phyloP scores from a whole-genome alignment of 2,888 invertebrate species.

The Sepioteuthis lessoniana region DNA sequence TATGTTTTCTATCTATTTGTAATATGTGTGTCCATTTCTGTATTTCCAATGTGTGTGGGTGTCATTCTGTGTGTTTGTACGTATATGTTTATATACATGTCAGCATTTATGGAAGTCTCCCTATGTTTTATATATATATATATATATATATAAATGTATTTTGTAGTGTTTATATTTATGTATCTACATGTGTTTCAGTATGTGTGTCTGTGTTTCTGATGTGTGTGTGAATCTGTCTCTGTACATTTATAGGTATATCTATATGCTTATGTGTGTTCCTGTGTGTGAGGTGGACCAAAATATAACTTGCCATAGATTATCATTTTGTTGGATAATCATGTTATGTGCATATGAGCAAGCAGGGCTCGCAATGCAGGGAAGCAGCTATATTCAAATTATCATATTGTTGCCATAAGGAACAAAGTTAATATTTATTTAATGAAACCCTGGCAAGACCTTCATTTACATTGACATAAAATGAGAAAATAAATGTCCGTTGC shows the following conservation, averaged over 20 bases:
- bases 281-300: neutral
- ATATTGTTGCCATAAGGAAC: slow-evolving; percentile 23
- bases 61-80: neutral
- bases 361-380: neutral
- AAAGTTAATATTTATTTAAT: slow-evolving; percentile 33
- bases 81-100: neutral
- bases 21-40: too few species aligned
- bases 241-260: neutral
- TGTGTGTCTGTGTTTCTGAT: neutral
- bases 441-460: slow-evolving; percentile 33
- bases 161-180: neutral
- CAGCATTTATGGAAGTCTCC: too few species aligned
- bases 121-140: too few species aligned
- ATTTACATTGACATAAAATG: slow-evolving; percentile 33
- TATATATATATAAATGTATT: neutral
- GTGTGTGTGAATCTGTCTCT: neutral
- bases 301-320: neutral
- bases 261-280: neutral
- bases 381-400: slow-evolving; percentile 20
- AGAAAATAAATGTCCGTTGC: slow-evolving; percentile 23
- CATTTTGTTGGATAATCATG: neutral
- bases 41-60: too few species aligned
- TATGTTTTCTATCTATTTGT: too few species aligned
- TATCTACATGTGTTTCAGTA: neutral
- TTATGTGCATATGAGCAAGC: neutral